phyloP scores from a whole-genome alignment of 2,797 vertebrate genomes.

The Sebastes aleutianus region DNA sequence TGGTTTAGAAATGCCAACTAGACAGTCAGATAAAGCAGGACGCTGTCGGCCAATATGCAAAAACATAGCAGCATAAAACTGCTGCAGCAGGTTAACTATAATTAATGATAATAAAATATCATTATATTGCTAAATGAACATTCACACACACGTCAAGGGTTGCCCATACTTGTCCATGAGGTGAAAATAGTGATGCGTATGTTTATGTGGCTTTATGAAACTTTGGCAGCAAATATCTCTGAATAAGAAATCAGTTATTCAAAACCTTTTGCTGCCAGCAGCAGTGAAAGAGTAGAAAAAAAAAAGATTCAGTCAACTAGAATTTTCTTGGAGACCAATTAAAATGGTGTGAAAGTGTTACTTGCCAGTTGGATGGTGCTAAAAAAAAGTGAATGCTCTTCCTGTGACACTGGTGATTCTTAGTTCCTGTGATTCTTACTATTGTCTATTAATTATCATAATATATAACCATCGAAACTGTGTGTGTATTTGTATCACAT shows the following conservation, averaged over 20 bases:
- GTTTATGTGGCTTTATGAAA: background rate
- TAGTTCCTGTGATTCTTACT: conserved; percentile 31
- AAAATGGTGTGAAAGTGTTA: conserved; percentile 64
- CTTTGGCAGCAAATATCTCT: conserved; percentile 11
- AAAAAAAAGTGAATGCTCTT: conserved; percentile 40
- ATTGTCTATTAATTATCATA: conserved; percentile 26
- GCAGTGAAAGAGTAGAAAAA: background rate
- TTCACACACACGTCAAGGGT: background rate
- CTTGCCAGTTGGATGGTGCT: conserved; percentile 35
- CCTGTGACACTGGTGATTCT: conserved; percentile 34
- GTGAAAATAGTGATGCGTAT: conserved; percentile 12
- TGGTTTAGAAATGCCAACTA: background rate
- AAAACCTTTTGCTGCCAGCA: conserved; percentile 12
- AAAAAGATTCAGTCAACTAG: background rate
- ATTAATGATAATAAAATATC: background rate
- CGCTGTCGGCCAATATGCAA: background rate
- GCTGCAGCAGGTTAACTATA: background rate
- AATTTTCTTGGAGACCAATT: conserved; percentile 72
- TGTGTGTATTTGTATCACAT: background rate
- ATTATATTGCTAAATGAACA: background rate
- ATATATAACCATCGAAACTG: background rate
- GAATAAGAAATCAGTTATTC: conserved; percentile 38
- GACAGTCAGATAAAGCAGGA: conserved; percentile 1
- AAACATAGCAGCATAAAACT: background rate
- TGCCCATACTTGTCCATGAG: background rate